Percentiles rank a stretch among this genome's conserved stretches.
Evolutionary conservation across 1,140 invertebrate genomes (phyloP).

Genomic region (Pygmarrhopalites habei): DNA sequence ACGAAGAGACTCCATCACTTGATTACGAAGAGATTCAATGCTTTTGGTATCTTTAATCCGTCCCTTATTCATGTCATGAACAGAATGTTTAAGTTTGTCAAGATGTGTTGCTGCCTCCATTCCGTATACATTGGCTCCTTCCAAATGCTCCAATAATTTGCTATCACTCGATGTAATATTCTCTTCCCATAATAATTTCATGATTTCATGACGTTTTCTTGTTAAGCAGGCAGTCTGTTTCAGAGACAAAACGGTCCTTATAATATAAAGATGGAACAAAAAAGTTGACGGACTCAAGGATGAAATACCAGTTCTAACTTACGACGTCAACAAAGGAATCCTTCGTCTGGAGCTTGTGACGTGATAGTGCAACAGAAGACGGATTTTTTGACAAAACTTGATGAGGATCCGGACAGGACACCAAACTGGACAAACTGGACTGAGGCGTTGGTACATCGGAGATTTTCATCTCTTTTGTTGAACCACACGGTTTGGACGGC

Average conservation of each 20-base stretch:
- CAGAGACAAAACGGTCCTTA: neutral
- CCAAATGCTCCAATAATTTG: neutral
- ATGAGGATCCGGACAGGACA: neutral
- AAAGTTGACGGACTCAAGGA: neutral
- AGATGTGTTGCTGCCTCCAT: neutral
- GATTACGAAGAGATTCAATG: neutral
- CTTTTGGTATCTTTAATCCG: neutral
- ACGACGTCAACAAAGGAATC: conserved; percentile 15
- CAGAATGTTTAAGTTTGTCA: neutral
- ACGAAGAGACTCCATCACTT: neutral
- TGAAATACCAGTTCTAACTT: neutral
- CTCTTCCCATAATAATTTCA: conserved; percentile 14
- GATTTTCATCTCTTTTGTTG: neutral
- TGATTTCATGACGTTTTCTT: conserved; percentile 1
- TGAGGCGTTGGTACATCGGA: conserved; percentile 4
- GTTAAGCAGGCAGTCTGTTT: conserved; percentile 2
- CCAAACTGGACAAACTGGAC: neutral
- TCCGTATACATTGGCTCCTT: conserved; percentile 2
- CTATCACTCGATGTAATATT: neutral
- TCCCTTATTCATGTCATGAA: neutral
- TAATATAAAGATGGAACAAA: neutral
- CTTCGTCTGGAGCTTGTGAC: conserved; percentile 2
- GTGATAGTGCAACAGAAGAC: neutral
- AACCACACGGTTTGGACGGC: neutral
- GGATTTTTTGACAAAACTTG: neutral